Evolutionary conservation across 2,888 invertebrate species (phyloP), one percentile per base, ranked within the genome.

Genomic region (Orthosia cruda): DNA sequence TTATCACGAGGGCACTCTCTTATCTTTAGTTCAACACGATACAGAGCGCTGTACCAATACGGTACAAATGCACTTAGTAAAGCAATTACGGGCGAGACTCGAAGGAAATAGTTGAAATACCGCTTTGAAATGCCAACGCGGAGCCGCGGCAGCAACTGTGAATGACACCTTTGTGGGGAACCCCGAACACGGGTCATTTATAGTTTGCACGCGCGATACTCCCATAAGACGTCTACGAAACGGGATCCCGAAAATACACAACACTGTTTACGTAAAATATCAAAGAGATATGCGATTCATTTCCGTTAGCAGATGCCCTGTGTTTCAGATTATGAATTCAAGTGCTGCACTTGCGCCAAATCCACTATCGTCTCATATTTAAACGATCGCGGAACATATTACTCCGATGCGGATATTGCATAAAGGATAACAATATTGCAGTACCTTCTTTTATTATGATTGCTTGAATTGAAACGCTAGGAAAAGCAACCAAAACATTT

Each of bases 91-190:
- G 57, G 26, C 67, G 57, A 55, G 66, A 45, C 70, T 64, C 54
- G 61, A 45, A 70, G 67, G 74, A 70, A 74, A 74, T 85, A 67
- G 73, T 85, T 69, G 58, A 71, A 78, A 78, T 78, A 71, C 74
- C 67, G 59, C 70, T 68, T 74, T 74, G 58, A 81, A 76, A 85
- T 85, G 62, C 52, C 62, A 66, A 52, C 63, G 67, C 57, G 32
- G 47, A 49, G 59, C 32, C 20, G 47, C 69, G 58, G 59, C 71
- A 68, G 68, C 69, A 61, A 80, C 78, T 77, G 69, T 83, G 77
- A 71, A 77, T 80, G 69, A 64, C 70, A 78, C 45, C 71, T 67
- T 68, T 83, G 75, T 54, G 57, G 74, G 67, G 71, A 83, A 74
- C 55, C 67, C 64, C 70, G 66, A 32, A 59, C 45, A 75, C 70